These are phyloP conservation scores for Erythrocebus patas DNA, from an alignment of 2,113 vertebrate species.

Conservation along the genomic window DNA sequence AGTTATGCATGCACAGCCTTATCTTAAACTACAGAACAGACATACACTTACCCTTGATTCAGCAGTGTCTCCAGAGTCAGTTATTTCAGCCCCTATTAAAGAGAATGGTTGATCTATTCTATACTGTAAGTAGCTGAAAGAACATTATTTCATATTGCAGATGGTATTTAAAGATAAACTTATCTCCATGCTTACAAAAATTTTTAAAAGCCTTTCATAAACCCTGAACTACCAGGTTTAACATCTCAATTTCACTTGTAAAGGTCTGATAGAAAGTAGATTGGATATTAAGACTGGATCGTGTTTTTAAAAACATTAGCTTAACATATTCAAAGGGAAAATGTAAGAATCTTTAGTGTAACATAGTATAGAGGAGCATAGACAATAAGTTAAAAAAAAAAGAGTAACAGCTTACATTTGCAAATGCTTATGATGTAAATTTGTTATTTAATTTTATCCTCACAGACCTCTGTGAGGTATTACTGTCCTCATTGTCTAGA, in stretches of 20 bases:
- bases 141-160: constrained; percentile 83
- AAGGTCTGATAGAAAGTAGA: background rate
- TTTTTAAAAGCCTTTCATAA: constrained; percentile 56
- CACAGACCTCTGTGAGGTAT: background rate
- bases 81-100: constrained; percentile 77
- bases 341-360: background rate
- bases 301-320: constrained; percentile 30
- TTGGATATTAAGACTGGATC: constrained; percentile 35
- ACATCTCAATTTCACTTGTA: constrained; percentile 51
- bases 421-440: background rate
- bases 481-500: background rate
- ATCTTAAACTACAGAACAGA: constrained; percentile 31
- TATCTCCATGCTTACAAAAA: constrained; percentile 71
- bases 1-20: background rate
- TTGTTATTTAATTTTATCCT: constrained; percentile 27
- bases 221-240: constrained; percentile 38
- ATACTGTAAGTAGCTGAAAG: constrained; percentile 83
- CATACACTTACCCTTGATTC: constrained; percentile 76
- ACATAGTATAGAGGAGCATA: background rate
- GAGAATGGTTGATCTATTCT: constrained; percentile 77
- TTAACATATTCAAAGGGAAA: constrained; percentile 18
- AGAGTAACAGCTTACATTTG: background rate
- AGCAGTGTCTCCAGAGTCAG: constrained; percentile 44
- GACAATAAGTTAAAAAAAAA: background rate
- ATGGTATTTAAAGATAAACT: constrained; percentile 81